Evolutionary conservation across 1,140 invertebrate species (phyloP).

Genomic region (Zaprionus nigranus): DNA sequence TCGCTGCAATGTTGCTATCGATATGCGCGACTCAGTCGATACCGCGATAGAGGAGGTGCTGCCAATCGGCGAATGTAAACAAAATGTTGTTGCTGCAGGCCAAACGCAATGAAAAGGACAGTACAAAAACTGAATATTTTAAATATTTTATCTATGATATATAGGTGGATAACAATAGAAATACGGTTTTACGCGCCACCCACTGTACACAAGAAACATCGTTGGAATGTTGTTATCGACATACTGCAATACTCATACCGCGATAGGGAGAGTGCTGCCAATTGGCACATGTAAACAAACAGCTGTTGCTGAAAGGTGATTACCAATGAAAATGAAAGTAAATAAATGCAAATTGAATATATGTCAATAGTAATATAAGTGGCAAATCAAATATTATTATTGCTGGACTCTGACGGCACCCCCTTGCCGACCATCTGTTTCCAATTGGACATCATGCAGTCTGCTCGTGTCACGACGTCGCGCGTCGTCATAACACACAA

Average conservation of each 20-base stretch:
- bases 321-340: not conserved
- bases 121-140: no score
- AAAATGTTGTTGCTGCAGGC: slow-evolving; percentile 20
- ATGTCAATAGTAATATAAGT: not conserved
- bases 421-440: not conserved
- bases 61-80: not conserved
- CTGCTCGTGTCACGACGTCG: slow-evolving; percentile 23
- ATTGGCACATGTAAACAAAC: slow-evolving; percentile 6
- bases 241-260: not conserved
- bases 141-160: no score
- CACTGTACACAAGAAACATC: slow-evolving; percentile 21
- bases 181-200: no score
- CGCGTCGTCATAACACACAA: slow-evolving; percentile 49
- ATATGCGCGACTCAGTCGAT: not conserved
- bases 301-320: slow-evolving; percentile 17
- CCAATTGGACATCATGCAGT: slow-evolving; percentile 40
- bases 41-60: slow-evolving; percentile 24
- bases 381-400: not conserved
- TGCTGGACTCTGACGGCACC: not conserved
- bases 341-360: not conserved
- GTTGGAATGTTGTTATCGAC: slow-evolving; percentile 8
- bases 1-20: slow-evolving; percentile 13
- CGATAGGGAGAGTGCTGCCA: slow-evolving; percentile 27
- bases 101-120: not conserved
- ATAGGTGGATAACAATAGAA: no score